phyloP scores from a whole-genome alignment of 2,888 invertebrate species.

The Parnassius orleans region DNA sequence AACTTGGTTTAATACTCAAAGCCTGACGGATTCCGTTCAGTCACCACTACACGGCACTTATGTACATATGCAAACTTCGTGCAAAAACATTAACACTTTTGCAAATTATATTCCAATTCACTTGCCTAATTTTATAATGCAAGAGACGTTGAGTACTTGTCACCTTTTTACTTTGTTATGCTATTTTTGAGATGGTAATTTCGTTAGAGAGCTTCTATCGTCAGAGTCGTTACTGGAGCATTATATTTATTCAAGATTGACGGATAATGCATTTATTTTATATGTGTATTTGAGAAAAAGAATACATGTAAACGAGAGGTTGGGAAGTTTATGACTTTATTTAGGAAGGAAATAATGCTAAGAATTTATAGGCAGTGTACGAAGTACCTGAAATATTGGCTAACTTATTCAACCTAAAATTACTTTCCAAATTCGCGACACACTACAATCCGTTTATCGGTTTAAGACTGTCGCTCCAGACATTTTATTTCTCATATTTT shows the following conservation, averaged over 20 bases:
- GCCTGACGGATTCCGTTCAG: not conserved
- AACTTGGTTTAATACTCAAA: too few relatives aligned
- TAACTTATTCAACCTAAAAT: too few relatives aligned
- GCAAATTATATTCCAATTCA: constrained; percentile 8
- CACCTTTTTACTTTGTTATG: constrained; percentile 13
- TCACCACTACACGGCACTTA: not conserved
- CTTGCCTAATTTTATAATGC: constrained; percentile 7
- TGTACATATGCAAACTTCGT: not conserved
- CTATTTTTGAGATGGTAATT: constrained; percentile 15
- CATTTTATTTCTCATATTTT: too few relatives aligned
- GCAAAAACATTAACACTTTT: not conserved
- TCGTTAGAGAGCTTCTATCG: not conserved
- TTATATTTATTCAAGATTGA: not conserved
- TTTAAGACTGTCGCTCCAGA: too few relatives aligned
- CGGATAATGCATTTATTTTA: not conserved
- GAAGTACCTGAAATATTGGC: too few relatives aligned
- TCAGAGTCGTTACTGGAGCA: not conserved
- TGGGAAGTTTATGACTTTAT: too few relatives aligned
- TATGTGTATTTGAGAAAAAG: not conserved
- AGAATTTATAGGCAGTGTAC: too few relatives aligned
- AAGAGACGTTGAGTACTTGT: constrained; percentile 5
- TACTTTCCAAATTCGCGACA: too few relatives aligned
- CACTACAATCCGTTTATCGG: too few relatives aligned
- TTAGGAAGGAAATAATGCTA: too few relatives aligned
- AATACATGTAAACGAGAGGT: not conserved